Base-by-base conservation (phyloP, 2,113 vertebrate species). In the Eclectus roratus region DNA sequence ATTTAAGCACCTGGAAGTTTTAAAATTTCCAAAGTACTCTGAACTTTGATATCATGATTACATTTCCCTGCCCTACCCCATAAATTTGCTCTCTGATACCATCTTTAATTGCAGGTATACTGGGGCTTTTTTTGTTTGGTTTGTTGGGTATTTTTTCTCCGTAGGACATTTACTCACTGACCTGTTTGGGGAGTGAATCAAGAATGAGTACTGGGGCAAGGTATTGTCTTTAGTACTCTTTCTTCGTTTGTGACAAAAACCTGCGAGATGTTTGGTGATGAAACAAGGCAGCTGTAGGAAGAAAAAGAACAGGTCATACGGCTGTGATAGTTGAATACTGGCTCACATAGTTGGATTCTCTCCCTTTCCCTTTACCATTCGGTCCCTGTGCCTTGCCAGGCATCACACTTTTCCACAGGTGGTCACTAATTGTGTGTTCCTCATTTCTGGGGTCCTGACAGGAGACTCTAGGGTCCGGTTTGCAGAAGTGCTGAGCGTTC, bases 381-480 rank as follows among this genome's bases (percentile, higher is more conserved):
- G 0, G 35, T 55, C 56, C 29, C n/a, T 37, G 28, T 76, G 55
- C 72, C 55, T 95, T 95, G 84, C 91, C 89, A 95, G 91, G 91
- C 94, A 93, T 95, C 93, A 87, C 91, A 94, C 93, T 76, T 96
- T 95, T 87, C 87, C 77, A 88, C 96, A 96, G 94, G 91, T 97
- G 95, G 89, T 81, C 80, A 89, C 80, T 91, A 87, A 91, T 58
- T 79, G 69, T 79, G 77, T 71, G 88, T 89, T 92, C 88, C 69
- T 94, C 56, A 37, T 92, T 97, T 96, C 77, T 95, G 69, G 69
- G 77, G 47, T 95, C 84, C 83, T 52, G 39, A 93, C 56, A 41
- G 83, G 61, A 80, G 80, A 20, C 94, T 81, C 95, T 64, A 19
- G 84, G 77, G 91, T 91, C 86, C 76, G 91, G 53, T 93, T 93